A percentile compares a stretch with the other conserved stretches of the same genome.
phyloP scores from a whole-genome alignment of 2,888 invertebrate species.

The Apoderus coryli region DNA sequence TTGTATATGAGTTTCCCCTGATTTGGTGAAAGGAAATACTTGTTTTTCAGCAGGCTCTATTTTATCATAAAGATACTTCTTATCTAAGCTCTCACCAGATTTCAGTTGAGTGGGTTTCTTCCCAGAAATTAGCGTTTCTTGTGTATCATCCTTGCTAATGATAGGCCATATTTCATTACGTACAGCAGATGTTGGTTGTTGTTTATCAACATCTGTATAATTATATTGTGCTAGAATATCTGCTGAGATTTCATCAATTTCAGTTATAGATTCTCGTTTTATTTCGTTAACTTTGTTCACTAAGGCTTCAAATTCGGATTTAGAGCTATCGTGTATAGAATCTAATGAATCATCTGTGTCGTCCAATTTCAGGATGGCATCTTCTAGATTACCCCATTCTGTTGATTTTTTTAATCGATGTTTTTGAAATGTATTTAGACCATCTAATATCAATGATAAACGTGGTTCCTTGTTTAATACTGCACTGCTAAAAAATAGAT shows the following conservation, averaged over 20 bases:
- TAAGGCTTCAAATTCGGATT: conserved; percentile 24
- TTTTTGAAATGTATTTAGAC: conserved; percentile 50
- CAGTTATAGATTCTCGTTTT: conserved; percentile 24
- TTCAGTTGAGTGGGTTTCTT: no score
- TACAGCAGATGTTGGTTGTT: no score
- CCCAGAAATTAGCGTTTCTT: no score
- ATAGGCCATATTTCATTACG: no score
- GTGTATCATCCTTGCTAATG: no score
- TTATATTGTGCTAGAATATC: no score
- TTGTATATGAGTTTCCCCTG: no score
- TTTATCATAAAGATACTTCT: conserved; percentile 8
- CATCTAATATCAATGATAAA: conserved; percentile 46
- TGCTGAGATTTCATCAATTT: no score
- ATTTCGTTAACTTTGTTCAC: conserved; percentile 31
- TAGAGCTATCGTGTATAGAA: conserved; percentile 12
- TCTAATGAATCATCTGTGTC: conserved; percentile 26
- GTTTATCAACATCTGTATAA: no score
- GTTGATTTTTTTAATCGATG: conserved; percentile 57
- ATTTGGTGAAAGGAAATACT: no score
- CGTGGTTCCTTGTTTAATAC: conserved; percentile 43
- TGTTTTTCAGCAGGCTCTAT: conserved; percentile 13
- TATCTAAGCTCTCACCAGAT: no score
- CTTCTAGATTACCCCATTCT: conserved; percentile 63
- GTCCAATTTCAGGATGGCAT: conserved; percentile 48
- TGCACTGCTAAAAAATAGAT: conserved; percentile 32